Base-by-base conservation (phyloP, 2,888 invertebrate species). In the Volucella inflata region DNA sequence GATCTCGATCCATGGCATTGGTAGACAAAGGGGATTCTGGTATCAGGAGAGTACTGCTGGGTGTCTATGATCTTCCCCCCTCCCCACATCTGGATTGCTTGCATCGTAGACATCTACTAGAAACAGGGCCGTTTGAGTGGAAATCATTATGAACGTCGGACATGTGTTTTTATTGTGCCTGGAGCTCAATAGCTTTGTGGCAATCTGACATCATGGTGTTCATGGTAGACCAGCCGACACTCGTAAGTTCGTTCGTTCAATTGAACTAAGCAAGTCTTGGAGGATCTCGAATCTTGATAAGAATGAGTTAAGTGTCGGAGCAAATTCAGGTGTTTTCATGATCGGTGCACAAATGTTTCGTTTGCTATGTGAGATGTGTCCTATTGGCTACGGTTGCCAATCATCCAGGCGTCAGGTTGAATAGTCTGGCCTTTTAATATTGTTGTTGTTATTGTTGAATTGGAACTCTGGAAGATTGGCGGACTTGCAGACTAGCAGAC, bases 281-380 rank as follows among this genome's bases (percentile, higher is more conserved):
- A 67, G 77, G 76, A 85, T 85, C 85, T 85, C 77, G 85, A 85
- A 85, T 85, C 85, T 85, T 81, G 85, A 85, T 85, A 85, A 85
- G 85, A 81, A 81, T 85, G 85, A 85, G 77, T 85, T 85, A 85
- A 85, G 85, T 85, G 85, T 85, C 85, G 81, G 81, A 85, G 80
- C 72, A 68, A 77, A 80, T 85, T 85, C 85, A 81, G 85, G 85
- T 85, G 85, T 81, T 85, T 84, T 79, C 71, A 80, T 80, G 80
- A 75, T 68, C 74, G 51, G 65, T 59, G 76, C 65, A 50, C 42
- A 44, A 48, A 72, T 11, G 67, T 48, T 60, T 8, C 40, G 57
- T 65, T 67, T 59, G 50, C 62, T 64, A 64, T 38, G 71, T 62
- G 71, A 71, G 81, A 81, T 85, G 85, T 85, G 85, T 81, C 85